Conservation (phyloP, 1,140 invertebrate species). For the Steinernema khuongi region DNA sequence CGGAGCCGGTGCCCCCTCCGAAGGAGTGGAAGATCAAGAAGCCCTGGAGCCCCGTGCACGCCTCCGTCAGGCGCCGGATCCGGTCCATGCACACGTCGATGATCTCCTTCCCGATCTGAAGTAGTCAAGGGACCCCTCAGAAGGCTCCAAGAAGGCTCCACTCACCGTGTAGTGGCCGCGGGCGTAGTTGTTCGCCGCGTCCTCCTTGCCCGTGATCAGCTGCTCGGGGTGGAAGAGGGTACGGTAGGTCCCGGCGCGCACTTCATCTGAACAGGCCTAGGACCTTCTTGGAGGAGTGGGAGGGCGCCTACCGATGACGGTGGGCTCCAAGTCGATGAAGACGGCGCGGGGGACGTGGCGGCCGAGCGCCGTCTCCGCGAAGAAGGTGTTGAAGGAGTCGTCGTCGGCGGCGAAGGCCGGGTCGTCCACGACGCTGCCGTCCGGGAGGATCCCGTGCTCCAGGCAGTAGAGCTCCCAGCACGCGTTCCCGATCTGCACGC, state of each 20-base stretch:
- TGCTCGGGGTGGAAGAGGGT: slow-evolving; percentile 61
- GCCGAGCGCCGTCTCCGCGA: slow-evolving; percentile 64
- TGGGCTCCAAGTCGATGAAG: slow-evolving; percentile 78
- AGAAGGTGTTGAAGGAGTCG: slow-evolving; percentile 63
- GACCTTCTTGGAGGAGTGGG: not conserved
- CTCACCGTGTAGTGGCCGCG: slow-evolving; percentile 62
- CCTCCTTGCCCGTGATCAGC: slow-evolving; percentile 67
- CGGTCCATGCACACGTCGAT: slow-evolving; percentile 61
- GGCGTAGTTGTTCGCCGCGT: slow-evolving; percentile 69
- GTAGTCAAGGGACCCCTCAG: not conserved
- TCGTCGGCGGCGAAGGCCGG: slow-evolving; percentile 39
- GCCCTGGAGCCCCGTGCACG: slow-evolving; percentile 76
- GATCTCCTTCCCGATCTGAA: slow-evolving; percentile 60
- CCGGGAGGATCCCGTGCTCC: slow-evolving; percentile 58
- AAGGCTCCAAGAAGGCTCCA: not conserved
- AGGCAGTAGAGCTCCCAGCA: slow-evolving; percentile 77
- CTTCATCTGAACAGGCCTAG: slow-evolving; percentile 52
- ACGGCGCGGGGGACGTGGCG: slow-evolving; percentile 75
- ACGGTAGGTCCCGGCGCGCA: slow-evolving; percentile 57
- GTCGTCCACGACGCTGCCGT: slow-evolving; percentile 55
- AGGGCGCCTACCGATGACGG: slow-evolving; percentile 70
- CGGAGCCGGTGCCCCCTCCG: slow-evolving; percentile 60
- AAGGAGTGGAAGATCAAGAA: slow-evolving; percentile 74
- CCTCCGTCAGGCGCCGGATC: slow-evolving; percentile 57
- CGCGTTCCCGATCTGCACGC: slow-evolving; percentile 79